Conservation (phyloP, 2,797 vertebrate genomes). For the Heterohyrax brucei region DNA sequence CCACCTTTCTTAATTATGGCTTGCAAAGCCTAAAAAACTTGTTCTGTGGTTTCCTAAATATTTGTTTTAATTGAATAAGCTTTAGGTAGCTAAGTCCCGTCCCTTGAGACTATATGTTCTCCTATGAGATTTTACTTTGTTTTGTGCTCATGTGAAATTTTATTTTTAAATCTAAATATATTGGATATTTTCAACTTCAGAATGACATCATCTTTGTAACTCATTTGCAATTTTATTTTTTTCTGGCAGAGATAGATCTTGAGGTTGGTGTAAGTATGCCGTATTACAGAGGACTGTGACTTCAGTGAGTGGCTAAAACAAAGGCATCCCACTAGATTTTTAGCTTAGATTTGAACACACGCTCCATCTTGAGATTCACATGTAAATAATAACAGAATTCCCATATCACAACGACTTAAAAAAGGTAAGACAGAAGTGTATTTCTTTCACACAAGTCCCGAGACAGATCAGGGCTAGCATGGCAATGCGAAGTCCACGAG, state of each 20-base stretch:
- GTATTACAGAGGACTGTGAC: neutral
- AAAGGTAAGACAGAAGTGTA: neutral
- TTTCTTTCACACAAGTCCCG: neutral
- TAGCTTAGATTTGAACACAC: neutral
- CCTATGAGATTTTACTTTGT: neutral
- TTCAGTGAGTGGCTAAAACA: neutral
- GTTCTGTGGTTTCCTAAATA: neutral
- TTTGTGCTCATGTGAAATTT: neutral
- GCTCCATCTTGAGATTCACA: neutral
- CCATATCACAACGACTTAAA: neutral
- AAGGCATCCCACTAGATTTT: neutral
- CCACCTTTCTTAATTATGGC: neutral
- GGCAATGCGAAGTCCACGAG: neutral
- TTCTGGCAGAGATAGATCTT: neutral
- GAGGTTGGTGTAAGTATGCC: neutral
- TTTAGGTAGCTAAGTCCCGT: neutral
- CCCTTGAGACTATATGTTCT: neutral
- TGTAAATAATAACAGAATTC: neutral
- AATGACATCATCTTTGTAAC: neutral
- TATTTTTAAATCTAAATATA: slow-evolving; percentile 13
- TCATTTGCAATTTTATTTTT: neutral
- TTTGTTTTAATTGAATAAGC: neutral
- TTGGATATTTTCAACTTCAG: neutral
- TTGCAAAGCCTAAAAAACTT: neutral
- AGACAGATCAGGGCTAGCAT: neutral